A percentile compares a stretch with the other conserved stretches of the same genome.
Evolutionary conservation across 1,140 invertebrate species (phyloP).

Genomic region (Patella vulgata): DNA sequence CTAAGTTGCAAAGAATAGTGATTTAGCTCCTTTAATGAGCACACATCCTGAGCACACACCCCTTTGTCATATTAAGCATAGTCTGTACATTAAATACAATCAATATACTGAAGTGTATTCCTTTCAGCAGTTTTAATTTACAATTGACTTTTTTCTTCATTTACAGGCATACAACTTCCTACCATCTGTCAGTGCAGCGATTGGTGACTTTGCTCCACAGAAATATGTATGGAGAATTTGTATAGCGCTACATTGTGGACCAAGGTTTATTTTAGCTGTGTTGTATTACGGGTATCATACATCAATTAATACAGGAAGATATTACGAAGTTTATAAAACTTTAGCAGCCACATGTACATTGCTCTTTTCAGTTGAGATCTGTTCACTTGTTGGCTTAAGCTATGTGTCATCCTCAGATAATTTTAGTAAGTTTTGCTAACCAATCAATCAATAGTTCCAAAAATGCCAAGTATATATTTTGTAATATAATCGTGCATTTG

Average conservation of each 20-base stretch:
- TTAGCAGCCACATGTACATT: conserved; percentile 76
- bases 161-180: conserved; percentile 84
- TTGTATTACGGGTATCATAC: conserved; percentile 77
- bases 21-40: too few species aligned
- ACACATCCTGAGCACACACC: too few species aligned
- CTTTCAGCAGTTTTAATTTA: too few species aligned
- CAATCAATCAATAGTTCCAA: too few species aligned
- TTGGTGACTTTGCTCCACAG: conserved; percentile 91
- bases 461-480: too few species aligned
- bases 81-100: too few species aligned
- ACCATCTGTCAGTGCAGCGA: conserved; percentile 93
- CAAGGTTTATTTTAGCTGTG: conserved; percentile 80
- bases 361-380: conserved; percentile 84
- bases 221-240: conserved; percentile 91
- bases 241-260: conserved; percentile 88
- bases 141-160: too few species aligned
- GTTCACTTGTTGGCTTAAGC: conserved; percentile 83
- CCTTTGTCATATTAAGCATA: too few species aligned
- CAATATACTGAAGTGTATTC: too few species aligned
- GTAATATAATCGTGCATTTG: too few species aligned
- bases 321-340: conserved; percentile 69
- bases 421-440: conserved; percentile 76
- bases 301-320: conserved; percentile 66
- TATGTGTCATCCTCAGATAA: conserved; percentile 89
- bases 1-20: too few species aligned